Evolutionary conservation across 2,888 invertebrate species (phyloP).

Genomic region (Geophilus truncorum): DNA sequence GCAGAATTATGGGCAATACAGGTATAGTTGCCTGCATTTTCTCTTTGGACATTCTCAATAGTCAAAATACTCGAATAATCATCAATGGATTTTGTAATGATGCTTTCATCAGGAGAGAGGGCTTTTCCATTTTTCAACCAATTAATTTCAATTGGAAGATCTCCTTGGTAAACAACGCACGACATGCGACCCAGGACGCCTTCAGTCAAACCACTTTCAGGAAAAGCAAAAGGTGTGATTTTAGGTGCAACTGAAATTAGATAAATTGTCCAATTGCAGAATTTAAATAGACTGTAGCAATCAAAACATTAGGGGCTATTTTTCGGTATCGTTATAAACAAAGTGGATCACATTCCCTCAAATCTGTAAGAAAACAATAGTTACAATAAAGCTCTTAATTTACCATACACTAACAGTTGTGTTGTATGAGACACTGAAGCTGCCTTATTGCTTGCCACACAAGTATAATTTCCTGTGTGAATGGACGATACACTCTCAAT

Average conservation of each 20-base stretch:
- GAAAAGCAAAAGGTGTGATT: neutral
- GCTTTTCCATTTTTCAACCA: slow-evolving; percentile 12
- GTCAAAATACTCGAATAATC: slow-evolving; percentile 28
- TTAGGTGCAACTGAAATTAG: neutral
- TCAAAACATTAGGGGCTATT: no score
- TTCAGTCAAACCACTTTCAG: neutral
- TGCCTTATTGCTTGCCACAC: neutral
- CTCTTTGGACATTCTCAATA: neutral
- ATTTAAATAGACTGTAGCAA: neutral
- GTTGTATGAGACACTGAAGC: neutral
- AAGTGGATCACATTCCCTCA: neutral
- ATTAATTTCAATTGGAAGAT: neutral
- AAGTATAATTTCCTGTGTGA: slow-evolving; percentile 22
- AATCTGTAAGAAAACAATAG: neutral
- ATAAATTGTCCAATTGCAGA: no score
- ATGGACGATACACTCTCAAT: slow-evolving; percentile 18
- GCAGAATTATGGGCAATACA: slow-evolving; percentile 1
- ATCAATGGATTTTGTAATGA: neutral
- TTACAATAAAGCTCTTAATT: neutral
- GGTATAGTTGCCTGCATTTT: slow-evolving; percentile 8
- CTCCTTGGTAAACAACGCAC: slow-evolving; percentile 29
- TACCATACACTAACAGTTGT: slow-evolving; percentile 14
- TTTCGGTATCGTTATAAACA: no score
- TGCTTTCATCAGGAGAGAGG: neutral
- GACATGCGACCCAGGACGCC: neutral